Evolutionary conservation across 2,888 invertebrate species (phyloP), one percentile per base, ranked within the genome.

Genomic region (Dicyrtomina minuta): DNA sequence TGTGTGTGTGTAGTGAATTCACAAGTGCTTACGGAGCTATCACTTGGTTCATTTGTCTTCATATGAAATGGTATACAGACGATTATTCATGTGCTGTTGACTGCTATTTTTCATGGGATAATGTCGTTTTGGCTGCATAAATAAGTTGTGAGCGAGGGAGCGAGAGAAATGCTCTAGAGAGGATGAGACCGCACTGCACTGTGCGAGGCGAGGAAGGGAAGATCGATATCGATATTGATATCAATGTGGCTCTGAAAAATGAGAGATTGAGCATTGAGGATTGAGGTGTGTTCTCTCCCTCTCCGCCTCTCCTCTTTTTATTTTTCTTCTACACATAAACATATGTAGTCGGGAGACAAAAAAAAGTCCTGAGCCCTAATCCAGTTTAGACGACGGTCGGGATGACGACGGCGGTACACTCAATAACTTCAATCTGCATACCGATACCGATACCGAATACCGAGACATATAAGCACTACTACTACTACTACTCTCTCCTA

Each of bases 11-110:
- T 55, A 56, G 55, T 24, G 66, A 58, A 58, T 58, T 66, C 46
- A 66, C 56, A 66, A 58, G 56, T 58, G 46, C 56, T 66, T 66
- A 26, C 17, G 46, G n/a, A 66, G 56, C 64, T 22, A 73, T 73
- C 73, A 74, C 71, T 71, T 66, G 68, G 71, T 76, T 76, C 76
- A 75, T 74, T 75, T 76, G 74, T 76, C 74, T 76, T 76, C 74
- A 73, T 74, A 74, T 70, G 73, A 74, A 71, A 71, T 68, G 70
- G 66, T 73, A 66, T 76, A 73, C 64, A 64, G 64, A 64, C 64
- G 64, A 64, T 64, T 64, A 76, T 72, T 76, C 74, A 76, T 76
- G 71, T 72, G 70, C 71, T 71, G 70, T 73, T 74, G 74, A 76
- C 75, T 74, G 66, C 73, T 72, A 74, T 74, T 74, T 76, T 74